Evolutionary conservation across 2,888 invertebrate genomes (phyloP).

Genomic region (Scaptodrosophila latifasciaeformis): DNA sequence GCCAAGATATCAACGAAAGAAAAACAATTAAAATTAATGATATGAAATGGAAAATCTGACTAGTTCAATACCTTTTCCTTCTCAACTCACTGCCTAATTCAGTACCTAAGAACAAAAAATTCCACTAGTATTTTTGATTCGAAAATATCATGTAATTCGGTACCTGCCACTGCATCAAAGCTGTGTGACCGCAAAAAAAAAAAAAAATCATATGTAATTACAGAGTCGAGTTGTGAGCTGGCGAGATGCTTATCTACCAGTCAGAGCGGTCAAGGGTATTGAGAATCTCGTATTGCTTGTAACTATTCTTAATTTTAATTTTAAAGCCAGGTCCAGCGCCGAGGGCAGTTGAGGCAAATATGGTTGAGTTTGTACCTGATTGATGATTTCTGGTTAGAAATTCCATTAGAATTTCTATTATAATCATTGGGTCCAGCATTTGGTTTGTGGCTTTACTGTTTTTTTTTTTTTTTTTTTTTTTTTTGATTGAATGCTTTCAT

Average conservation of each 20-base stretch:
- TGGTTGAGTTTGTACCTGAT: slow-evolving; percentile 9
- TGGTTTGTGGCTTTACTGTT: too few species aligned
- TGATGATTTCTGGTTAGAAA: slow-evolving; percentile 21
- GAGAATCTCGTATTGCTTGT: not conserved
- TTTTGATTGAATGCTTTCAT: too few species aligned
- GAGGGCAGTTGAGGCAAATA: slow-evolving; percentile 14
- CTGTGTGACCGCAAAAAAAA: slow-evolving; percentile 35
- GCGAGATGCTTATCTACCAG: not conserved
- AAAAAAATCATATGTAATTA: slow-evolving; percentile 51
- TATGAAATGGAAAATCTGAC: slow-evolving; percentile 14
- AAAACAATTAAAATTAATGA: slow-evolving; percentile 56
- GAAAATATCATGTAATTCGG: too few species aligned
- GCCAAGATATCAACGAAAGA: not conserved
- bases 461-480: too few species aligned
- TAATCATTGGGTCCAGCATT: slow-evolving; percentile 8
- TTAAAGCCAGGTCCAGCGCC: not conserved
- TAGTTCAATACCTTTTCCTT: not conserved
- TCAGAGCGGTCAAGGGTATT: slow-evolving; percentile 33
- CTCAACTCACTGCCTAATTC: not conserved
- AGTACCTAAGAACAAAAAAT: too few species aligned
- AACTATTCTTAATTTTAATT: not conserved
- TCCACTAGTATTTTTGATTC: too few species aligned
- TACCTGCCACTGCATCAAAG: slow-evolving; percentile 38
- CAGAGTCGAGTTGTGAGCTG: too few species aligned
- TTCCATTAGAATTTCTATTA: slow-evolving; percentile 8